Conservation (phyloP, 92 coral and sea anemone genomes). For the Parazoanthus swiftii region DNA sequence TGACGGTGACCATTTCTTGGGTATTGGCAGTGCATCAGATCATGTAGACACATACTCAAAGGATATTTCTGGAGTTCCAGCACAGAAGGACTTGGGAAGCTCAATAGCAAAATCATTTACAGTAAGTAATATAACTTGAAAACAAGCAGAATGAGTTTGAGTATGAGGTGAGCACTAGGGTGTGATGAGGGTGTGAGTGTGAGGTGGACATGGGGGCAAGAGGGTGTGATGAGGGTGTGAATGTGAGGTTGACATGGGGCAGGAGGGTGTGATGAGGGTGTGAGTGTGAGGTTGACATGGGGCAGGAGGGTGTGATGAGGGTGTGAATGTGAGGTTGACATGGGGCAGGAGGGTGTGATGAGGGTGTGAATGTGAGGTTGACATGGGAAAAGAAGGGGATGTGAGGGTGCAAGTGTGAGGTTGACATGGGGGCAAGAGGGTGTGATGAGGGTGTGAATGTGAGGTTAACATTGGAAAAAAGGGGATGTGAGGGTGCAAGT, state of each 20-base stretch:
- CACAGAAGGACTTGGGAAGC: conserved; percentile 52
- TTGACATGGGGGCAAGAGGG: too few relatives aligned
- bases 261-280: background rate
- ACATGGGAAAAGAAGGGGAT: background rate
- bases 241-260: background rate
- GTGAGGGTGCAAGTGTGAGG: too few relatives aligned
- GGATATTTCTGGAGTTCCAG: conserved; percentile 53
- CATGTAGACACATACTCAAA: conserved; percentile 55
- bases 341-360: background rate
- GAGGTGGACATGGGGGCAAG: too few relatives aligned
- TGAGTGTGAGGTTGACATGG: too few relatives aligned
- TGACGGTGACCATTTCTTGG: conserved; percentile 63
- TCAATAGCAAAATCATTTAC: conserved; percentile 42
- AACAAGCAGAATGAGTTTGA: background rate
- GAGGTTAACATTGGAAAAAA: too few relatives aligned
- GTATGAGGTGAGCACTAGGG: background rate
- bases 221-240: background rate
- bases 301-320: too few relatives aligned
- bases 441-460: too few relatives aligned
- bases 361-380: background rate
- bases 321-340: too few relatives aligned
- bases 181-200: background rate
- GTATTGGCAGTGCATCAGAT: conserved; percentile 71
- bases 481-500: background rate
- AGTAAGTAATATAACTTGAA: conserved; percentile 27